Percentiles rank a stretch among this genome's conserved stretches.
These are phyloP conservation scores for Acrocyrtus sp. DNA, from an alignment of 2,888 invertebrate genomes.

Conservation along the genomic window DNA sequence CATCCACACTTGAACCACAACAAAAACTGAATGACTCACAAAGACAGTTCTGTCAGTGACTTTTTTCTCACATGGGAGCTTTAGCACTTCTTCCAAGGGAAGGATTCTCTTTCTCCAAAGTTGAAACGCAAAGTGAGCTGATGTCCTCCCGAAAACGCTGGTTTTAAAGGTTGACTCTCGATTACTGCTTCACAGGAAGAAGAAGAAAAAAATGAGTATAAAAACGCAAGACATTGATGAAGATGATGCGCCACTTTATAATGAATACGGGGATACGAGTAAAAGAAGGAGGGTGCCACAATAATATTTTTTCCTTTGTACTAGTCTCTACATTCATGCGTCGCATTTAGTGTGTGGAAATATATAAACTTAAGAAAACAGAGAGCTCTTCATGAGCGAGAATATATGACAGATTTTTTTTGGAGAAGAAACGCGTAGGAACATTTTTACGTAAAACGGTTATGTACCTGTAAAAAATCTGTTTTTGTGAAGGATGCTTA, in stretches of 20 bases:
- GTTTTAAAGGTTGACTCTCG: neutral
- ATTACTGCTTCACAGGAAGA: neutral
- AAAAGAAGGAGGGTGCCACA: neutral
- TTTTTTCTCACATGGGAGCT: too few relatives aligned
- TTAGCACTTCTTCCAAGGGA: neutral
- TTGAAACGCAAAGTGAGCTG: slow-evolving; percentile 28
- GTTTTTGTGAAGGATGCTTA: neutral
- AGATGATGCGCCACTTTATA: neutral
- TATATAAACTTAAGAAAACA: too few relatives aligned
- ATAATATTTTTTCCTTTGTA: neutral
- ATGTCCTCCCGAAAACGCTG: neutral
- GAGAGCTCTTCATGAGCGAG: too few relatives aligned
- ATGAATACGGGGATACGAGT: neutral
- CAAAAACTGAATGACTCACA: too few relatives aligned
- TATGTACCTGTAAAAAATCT: neutral
- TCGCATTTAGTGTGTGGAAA: too few relatives aligned
- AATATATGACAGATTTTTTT: neutral
- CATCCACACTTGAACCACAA: too few relatives aligned
- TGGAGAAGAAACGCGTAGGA: neutral
- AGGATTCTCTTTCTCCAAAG: neutral
- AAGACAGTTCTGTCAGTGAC: too few relatives aligned
- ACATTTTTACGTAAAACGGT: neutral
- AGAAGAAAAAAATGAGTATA: neutral
- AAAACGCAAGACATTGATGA: neutral
- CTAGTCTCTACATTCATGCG: too few relatives aligned